Percentiles rank a stretch among this genome's conserved stretches.
Conservation (phyloP, 2,113 vertebrate genomes). For the Gopherus evgoodei region DNA sequence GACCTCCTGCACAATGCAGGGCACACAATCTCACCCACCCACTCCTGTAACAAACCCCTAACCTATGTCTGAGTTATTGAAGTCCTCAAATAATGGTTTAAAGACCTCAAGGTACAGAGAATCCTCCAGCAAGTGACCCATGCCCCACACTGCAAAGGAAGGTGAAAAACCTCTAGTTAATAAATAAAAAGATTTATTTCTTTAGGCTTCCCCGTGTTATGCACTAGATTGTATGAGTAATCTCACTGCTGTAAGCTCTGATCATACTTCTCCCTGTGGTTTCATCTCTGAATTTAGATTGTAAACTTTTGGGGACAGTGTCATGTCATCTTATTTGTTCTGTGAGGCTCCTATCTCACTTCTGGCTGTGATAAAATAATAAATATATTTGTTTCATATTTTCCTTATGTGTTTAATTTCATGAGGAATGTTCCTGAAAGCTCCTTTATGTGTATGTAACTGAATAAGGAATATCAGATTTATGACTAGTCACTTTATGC, state of each 20-base stretch:
- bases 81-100: no score
- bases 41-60: no score
- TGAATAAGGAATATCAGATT: neutral
- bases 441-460: neutral
- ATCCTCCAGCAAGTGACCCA: no score
- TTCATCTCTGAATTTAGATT: neutral
- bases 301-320: neutral
- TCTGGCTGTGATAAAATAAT: neutral
- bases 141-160: no score
- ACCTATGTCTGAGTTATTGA: no score
- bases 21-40: no score
- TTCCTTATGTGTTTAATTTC: neutral
- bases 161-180: no score
- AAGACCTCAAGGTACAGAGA: no score
- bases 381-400: neutral
- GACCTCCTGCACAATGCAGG: no score
- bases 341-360: neutral
- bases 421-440: neutral
- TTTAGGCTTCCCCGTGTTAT: neutral
- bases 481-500: neutral
- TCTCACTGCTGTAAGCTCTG: neutral
- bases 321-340: neutral
- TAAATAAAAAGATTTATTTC: neutral
- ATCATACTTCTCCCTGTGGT: neutral
- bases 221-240: neutral